These are phyloP conservation scores for Mesorhabditis belari DNA, from an alignment of 2,888 invertebrate species.

Conservation along the genomic window DNA sequence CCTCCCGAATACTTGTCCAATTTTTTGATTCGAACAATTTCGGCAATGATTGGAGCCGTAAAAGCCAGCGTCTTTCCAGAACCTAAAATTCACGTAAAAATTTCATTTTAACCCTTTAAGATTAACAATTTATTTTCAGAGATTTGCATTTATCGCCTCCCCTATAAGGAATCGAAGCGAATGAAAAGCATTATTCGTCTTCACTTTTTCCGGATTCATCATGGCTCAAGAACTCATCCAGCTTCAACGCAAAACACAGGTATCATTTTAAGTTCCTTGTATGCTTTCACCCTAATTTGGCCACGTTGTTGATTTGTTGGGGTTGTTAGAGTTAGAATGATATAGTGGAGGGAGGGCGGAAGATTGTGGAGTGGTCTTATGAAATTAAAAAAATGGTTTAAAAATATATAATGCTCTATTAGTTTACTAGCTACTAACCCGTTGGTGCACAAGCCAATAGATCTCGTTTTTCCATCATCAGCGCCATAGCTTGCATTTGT, in stretches of 20 bases:
- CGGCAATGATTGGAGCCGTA: slow-evolving; percentile 76
- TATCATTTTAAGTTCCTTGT: too few relatives aligned
- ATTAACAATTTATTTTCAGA: not conserved
- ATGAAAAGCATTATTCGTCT: not conserved
- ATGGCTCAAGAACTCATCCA: too few relatives aligned
- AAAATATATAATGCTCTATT: not conserved
- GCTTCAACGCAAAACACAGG: too few relatives aligned
- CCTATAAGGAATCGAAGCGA: not conserved
- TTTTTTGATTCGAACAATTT: slow-evolving; percentile 56
- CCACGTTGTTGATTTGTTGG: too few relatives aligned
- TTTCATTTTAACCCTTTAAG: not conserved
- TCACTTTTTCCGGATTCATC: not conserved
- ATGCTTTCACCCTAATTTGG: too few relatives aligned
- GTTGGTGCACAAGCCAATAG: slow-evolving; percentile 91
- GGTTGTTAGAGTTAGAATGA: too few relatives aligned
- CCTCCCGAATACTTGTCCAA: slow-evolving; percentile 49
- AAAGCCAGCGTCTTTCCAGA: slow-evolving; percentile 96
- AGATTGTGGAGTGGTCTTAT: not conserved
- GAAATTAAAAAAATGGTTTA: not conserved
- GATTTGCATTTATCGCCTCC: not conserved
- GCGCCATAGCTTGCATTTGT: slow-evolving; percentile 85
- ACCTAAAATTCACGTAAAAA: slow-evolving; percentile 59
- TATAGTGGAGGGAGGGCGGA: too few relatives aligned
- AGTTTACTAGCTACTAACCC: slow-evolving; percentile 54
- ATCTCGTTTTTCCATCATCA: slow-evolving; percentile 68